Percentiles rank a stretch among this genome's conserved stretches.
phyloP scores from a whole-genome alignment of 2,888 invertebrate species.

The Coronaproctus castanopsis region DNA sequence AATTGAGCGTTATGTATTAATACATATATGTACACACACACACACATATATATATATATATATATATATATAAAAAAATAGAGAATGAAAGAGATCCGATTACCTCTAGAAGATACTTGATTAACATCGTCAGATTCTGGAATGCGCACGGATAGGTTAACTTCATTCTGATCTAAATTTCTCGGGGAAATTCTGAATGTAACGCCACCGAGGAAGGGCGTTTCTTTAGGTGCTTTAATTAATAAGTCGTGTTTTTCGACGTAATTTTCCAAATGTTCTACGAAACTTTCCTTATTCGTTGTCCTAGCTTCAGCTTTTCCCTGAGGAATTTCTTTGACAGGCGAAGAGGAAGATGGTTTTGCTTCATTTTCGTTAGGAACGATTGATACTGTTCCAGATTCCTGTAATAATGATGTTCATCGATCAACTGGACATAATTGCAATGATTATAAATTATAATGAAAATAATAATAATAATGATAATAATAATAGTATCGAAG shows the following conservation, averaged over 20 bases:
- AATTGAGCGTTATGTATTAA: no score
- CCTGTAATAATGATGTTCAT: constrained; percentile 1
- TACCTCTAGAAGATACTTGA: constrained; percentile 27
- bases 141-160: constrained; percentile 50
- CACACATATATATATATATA: no score
- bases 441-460: neutral
- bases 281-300: constrained; percentile 40
- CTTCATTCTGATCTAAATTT: constrained; percentile 52
- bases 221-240: constrained; percentile 50
- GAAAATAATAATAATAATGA: neutral
- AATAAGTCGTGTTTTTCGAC: constrained; percentile 58
- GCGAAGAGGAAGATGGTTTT: neutral
- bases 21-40: no score
- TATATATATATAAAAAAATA: no score
- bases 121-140: constrained; percentile 17
- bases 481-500: neutral
- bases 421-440: neutral
- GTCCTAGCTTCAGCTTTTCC: constrained; percentile 35
- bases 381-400: constrained; percentile 4
- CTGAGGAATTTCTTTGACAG: neutral
- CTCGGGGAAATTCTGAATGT: constrained; percentile 56
- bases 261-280: constrained; percentile 49
- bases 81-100: no score
- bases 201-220: constrained; percentile 35
- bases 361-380: constrained; percentile 11